Base-by-base conservation (phyloP, 2,797 vertebrate genomes). In the Tinamus major region DNA sequence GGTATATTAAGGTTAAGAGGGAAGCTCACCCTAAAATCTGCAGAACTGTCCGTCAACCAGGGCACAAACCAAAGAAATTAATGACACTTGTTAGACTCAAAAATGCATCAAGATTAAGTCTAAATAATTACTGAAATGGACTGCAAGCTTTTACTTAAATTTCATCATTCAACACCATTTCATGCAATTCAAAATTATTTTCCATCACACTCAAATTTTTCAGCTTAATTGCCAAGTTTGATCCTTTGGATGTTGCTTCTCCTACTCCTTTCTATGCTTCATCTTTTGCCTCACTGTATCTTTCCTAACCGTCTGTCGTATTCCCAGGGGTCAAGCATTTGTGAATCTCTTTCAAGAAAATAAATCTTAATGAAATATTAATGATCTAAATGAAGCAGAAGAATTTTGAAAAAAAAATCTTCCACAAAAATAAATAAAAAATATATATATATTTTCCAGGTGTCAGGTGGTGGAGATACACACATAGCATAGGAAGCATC, bases 1-100 rank as follows among this genome's bases (percentile, higher is more conserved):
- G 48, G 26, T 77, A 71, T 37, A 92, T 91, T 76, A 61, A 92
- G 71, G 61, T 72, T 95, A 24, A 76, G 21, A 88, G 79, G 61
- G 33, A 94, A 65, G 53, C 49, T 79, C 55, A 90, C 61, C 26
- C 93, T 49, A n/a, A 64, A 71, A 83, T 44, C 44, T 81, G 63
- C 77, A 85, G 80, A 90, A 53, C 1, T 42, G 21, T 72, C 49
- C 68, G 58, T 44, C 46, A 62, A 56, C 59, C 55, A 87, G 39
- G 65, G 33, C 27, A 85, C 16, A 89, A 79, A 6, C 37, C 82
- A 83, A 79, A 85, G 27, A 91, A 91, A 82, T 81, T 29, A 91
- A 19, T 20, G 39, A 39, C 31, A 55, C 8, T 58, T 58, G 29
- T 13, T 70, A 85, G 56, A 84, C 67, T 41, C 13, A 33, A 84